Evolutionary conservation across 2,113 vertebrate species (phyloP).

Genomic region (Pteropus alecto): DNA sequence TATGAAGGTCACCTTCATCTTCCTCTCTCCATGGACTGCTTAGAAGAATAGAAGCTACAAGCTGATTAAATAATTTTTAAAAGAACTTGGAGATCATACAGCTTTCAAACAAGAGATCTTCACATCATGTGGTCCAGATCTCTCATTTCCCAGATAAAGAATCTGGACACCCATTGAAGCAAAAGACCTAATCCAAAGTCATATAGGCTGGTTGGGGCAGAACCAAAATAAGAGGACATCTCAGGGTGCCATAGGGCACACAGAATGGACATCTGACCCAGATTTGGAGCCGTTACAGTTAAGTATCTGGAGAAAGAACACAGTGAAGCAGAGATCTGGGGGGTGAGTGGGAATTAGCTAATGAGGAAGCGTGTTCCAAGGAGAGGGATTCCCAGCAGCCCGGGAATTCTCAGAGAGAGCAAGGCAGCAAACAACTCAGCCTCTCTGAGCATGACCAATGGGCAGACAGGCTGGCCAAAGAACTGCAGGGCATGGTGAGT

Average conservation of each 20-base stretch:
- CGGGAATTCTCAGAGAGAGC: neutral
- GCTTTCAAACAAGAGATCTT: neutral
- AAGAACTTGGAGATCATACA: neutral
- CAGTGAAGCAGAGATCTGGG: neutral
- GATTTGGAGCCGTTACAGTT: neutral
- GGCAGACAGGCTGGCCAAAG: neutral
- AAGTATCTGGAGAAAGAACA: neutral
- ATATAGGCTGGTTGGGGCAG: neutral
- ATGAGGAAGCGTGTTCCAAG: neutral
- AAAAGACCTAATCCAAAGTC: neutral
- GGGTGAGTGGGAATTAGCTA: too few species aligned
- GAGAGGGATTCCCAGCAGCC: neutral
- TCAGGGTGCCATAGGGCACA: neutral
- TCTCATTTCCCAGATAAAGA: neutral
- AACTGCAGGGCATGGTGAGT: too few species aligned
- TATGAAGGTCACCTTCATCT: neutral
- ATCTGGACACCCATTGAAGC: accelerated
- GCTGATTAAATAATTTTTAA: neutral
- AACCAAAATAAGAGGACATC: neutral
- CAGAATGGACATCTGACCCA: neutral
- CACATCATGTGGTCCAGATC: neutral
- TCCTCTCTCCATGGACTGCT: neutral
- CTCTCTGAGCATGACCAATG: neutral
- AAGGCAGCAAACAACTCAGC: neutral
- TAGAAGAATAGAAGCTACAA: neutral